phyloP scores from a whole-genome alignment of 2,797 vertebrate species.

The Siniperca scherzeri region DNA sequence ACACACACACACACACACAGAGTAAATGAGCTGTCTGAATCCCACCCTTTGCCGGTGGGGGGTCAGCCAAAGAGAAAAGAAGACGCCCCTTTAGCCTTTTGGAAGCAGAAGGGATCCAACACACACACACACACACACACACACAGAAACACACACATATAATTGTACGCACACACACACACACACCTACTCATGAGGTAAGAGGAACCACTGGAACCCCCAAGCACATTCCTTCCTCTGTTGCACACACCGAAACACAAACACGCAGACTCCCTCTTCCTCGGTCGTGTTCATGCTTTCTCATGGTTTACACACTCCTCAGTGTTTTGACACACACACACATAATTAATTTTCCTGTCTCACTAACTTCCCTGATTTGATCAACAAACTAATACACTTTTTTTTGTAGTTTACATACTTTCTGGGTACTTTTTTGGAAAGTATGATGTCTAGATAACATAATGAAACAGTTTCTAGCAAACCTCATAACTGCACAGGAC shows the following conservation, averaged over 20 bases:
- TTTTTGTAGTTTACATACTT: background rate
- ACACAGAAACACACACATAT: slow-evolving; percentile 11
- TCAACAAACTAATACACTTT: background rate
- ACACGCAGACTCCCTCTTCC: slow-evolving; percentile 14
- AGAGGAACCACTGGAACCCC: slow-evolving; percentile 61
- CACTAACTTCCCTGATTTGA: background rate
- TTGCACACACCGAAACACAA: slow-evolving; percentile 24
- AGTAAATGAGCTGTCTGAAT: slow-evolving; percentile 65
- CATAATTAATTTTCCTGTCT: background rate
- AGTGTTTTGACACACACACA: background rate
- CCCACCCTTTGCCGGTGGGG: slow-evolving; percentile 56
- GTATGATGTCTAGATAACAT: background rate
- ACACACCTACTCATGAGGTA: slow-evolving; percentile 63
- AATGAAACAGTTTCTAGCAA: slow-evolving; percentile 35
- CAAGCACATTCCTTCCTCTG: slow-evolving; percentile 55
- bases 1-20: slow-evolving; percentile 10
- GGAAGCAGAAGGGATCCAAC: slow-evolving; percentile 53
- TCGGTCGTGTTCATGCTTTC: background rate
- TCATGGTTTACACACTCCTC: background rate
- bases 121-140: slow-evolving; percentile 42
- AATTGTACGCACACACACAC: slow-evolving; percentile 33
- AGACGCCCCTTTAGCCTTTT: slow-evolving; percentile 70
- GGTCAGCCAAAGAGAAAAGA: slow-evolving; percentile 72
- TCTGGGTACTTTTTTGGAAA: background rate
- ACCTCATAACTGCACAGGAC: slow-evolving; percentile 27